These are phyloP conservation scores for Drosophila watanabei DNA, from an alignment of 1,140 invertebrate genomes.

Conservation along the genomic window DNA sequence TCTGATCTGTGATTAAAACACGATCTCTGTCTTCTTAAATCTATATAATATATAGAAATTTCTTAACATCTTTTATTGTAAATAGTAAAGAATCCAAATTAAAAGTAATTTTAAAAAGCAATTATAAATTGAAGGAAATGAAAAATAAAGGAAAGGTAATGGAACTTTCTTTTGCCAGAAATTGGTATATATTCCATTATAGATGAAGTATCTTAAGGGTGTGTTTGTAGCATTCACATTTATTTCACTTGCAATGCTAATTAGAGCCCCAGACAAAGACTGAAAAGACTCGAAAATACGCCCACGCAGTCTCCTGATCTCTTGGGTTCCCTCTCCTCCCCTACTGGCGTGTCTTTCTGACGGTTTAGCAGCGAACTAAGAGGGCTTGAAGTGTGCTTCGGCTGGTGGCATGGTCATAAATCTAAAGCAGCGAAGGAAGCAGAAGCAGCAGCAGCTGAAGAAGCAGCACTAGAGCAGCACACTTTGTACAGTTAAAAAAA, in stretches of 20 bases:
- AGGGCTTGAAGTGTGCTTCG: conserved; percentile 4
- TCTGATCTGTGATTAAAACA: not conserved
- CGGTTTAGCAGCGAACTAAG: not conserved
- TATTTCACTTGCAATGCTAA: conserved; percentile 60
- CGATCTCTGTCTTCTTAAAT: not conserved
- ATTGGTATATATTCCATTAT: not conserved
- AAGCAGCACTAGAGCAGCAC: not conserved
- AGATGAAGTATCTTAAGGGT: conserved; percentile 3
- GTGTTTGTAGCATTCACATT: conserved; percentile 33
- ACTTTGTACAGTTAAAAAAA: not conserved
- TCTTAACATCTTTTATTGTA: no score
- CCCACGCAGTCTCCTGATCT: conserved; percentile 36
- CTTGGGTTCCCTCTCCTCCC: not conserved
- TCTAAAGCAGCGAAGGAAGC: conserved; percentile 51
- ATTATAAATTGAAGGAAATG: not conserved
- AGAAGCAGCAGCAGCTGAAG: conserved; percentile 5
- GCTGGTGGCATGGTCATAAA: conserved; percentile 62
- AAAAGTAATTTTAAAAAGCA: not conserved
- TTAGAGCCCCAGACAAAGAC: conserved; percentile 49
- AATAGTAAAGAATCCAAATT: not conserved
- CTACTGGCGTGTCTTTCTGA: not conserved
- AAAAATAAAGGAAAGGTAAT: no score
- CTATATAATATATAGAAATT: not conserved
- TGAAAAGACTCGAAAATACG: conserved; percentile 20
- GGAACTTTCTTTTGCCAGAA: not conserved